Evolutionary conservation across 2,888 invertebrate genomes (phyloP).

Genomic region (Sarcophaga subvicina): DNA sequence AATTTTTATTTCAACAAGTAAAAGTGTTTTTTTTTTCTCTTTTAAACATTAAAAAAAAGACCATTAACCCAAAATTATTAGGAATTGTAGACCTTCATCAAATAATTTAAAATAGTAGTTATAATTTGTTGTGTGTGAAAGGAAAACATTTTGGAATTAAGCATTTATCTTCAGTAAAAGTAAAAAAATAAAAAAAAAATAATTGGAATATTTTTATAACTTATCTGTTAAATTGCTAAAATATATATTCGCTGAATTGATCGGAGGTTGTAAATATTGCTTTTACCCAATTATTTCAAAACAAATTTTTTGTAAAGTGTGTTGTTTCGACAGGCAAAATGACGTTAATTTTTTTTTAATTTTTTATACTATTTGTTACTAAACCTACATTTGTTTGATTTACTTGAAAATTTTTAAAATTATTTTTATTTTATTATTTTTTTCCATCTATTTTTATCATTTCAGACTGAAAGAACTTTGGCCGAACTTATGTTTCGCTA

Average conservation of each 20-base stretch:
- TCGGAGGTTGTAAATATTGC: background rate
- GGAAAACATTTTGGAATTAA: no score
- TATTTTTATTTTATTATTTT: conserved; percentile 30
- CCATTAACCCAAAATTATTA: no score
- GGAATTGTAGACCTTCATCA: no score
- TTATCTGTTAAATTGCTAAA: no score
- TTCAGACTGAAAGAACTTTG: conserved; percentile 90
- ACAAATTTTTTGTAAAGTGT: conserved; percentile 12
- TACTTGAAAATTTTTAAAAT: conserved; percentile 4
- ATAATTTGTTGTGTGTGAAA: no score
- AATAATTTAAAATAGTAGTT: no score
- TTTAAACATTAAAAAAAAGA: no score
- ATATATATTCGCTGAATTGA: conserved; percentile 6
- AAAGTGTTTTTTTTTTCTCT: no score
- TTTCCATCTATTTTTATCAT: conserved; percentile 73
- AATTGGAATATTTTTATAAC: no score
- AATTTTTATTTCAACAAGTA: no score
- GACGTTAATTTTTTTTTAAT: background rate
- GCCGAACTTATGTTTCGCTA: conserved; percentile 85
- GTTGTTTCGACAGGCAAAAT: conserved; percentile 38
- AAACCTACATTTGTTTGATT: background rate
- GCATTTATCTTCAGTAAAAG: no score
- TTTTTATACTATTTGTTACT: background rate
- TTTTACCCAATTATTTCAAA: conserved; percentile 2
- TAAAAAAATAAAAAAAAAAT: no score